A percentile compares a stretch with the other conserved stretches of the same genome.
These are phyloP conservation scores for Drosophila biarmipes DNA, from an alignment of 1,140 invertebrate genomes.

Conservation along the genomic window DNA sequence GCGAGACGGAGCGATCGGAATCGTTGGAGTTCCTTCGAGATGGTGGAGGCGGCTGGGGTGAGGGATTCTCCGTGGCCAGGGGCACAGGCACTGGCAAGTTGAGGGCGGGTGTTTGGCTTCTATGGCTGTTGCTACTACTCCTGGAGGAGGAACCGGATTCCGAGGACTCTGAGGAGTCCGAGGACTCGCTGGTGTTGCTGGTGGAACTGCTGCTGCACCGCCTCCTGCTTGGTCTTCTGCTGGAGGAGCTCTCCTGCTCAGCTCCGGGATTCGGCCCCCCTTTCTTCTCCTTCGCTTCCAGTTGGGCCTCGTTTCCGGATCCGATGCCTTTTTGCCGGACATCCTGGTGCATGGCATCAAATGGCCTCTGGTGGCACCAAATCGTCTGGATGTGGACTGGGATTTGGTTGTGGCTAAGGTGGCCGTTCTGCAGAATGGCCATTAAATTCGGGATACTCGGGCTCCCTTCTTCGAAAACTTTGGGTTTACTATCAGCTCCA, in stretches of 20 bases:
- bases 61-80: not conserved
- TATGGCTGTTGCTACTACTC: conserved; percentile 2
- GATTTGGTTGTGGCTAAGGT: conserved; percentile 20
- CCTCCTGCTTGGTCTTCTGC: conserved; percentile 17
- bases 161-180: conserved; percentile 11
- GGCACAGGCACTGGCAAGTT: conserved; percentile 8
- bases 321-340: conserved; percentile 47
- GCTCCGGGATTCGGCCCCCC: not conserved
- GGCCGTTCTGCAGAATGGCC: conserved; percentile 41
- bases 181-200: conserved; percentile 42
- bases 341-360: conserved; percentile 79
- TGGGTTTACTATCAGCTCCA: conserved; percentile 8
- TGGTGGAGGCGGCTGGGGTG: conserved; percentile 12
- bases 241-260: not conserved
- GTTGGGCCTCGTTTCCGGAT: conserved; percentile 26
- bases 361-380: conserved; percentile 34
- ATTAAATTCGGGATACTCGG: conserved; percentile 14
- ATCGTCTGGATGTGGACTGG: conserved; percentile 13
- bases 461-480: not conserved
- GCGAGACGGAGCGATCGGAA: conserved; percentile 30
- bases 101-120: conserved; percentile 17
- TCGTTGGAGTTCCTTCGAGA: conserved; percentile 19
- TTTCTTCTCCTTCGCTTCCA: conserved; percentile 57
- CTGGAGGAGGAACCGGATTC: conserved; percentile 18
- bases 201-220: conserved; percentile 50